A percentile compares a stretch with the other conserved stretches of the same genome.
These are phyloP conservation scores for Eurosta solidaginis DNA, from an alignment of 1,140 invertebrate genomes.

Conservation along the genomic window DNA sequence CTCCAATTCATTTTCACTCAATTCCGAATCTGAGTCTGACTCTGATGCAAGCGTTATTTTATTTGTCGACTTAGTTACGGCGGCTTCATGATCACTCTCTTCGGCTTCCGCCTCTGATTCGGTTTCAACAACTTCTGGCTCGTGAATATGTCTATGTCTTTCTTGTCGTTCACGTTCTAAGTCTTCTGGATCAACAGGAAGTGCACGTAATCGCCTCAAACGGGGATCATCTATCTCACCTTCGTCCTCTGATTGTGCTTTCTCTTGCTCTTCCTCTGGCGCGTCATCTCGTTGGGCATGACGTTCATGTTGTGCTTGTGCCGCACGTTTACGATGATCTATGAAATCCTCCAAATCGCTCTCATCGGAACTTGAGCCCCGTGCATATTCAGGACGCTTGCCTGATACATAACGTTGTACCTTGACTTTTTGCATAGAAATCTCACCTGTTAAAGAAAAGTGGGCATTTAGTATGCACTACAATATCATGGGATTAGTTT, in stretches of 20 bases:
- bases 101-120: constrained; percentile 49
- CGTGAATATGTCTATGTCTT: constrained; percentile 68
- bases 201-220: constrained; percentile 67
- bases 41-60: constrained; percentile 67
- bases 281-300: constrained; percentile 30
- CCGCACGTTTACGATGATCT: constrained; percentile 61
- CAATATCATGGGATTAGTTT: not conserved
- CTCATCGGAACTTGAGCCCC: constrained; percentile 80
- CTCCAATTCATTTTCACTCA: constrained; percentile 84
- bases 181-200: constrained; percentile 63
- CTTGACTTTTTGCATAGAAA: constrained; percentile 96
- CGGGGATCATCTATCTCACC: constrained; percentile 77
- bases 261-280: constrained; percentile 38
- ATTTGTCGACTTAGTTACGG: constrained; percentile 52
- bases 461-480: not conserved
- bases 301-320: constrained; percentile 44
- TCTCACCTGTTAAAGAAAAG: constrained; percentile 70
- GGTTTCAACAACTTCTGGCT: constrained; percentile 73
- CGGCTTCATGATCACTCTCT: constrained; percentile 46
- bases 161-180: constrained; percentile 61
- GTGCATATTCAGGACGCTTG: constrained; percentile 91
- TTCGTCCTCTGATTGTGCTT: constrained; percentile 46
- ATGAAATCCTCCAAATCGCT: constrained; percentile 85
- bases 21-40: constrained; percentile 69
- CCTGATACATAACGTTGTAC: constrained; percentile 92